Evolutionary conservation across 2,888 invertebrate species (phyloP).

Genomic region (Phorcus lineatus): DNA sequence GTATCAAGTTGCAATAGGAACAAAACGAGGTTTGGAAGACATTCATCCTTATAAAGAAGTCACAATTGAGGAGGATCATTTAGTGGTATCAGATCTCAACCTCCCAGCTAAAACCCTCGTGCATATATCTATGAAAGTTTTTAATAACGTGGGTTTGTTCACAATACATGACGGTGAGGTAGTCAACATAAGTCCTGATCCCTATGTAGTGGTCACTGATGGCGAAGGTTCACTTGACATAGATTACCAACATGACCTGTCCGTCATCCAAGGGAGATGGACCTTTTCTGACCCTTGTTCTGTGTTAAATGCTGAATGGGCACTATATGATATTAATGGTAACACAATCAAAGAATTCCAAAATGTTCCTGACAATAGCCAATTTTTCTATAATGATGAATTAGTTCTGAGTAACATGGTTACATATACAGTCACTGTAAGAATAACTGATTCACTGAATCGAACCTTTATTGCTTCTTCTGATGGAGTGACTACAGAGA

Average conservation of each 20-base stretch:
- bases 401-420: conserved; percentile 49
- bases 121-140: conserved; percentile 46
- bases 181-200: conserved; percentile 51
- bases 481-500: conserved; percentile 54
- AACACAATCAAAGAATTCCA: conserved; percentile 39
- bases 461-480: conserved; percentile 45
- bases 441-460: conserved; percentile 46
- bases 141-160: conserved; percentile 54
- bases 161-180: conserved; percentile 42
- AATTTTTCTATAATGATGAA: conserved; percentile 51
- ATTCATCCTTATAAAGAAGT: conserved; percentile 27
- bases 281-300: conserved; percentile 54
- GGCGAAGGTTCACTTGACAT: conserved; percentile 40
- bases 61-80: conserved; percentile 26
- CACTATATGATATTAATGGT: conserved; percentile 46
- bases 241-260: conserved; percentile 49
- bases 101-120: conserved; percentile 37
- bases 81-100: conserved; percentile 35
- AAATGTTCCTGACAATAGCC: conserved; percentile 32
- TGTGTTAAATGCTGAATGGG: conserved; percentile 49
- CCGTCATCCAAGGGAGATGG: conserved; percentile 52
- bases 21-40: conserved; percentile 19
- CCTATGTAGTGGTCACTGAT: conserved; percentile 42
- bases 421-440: conserved; percentile 50
- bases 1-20: conserved; percentile 40